Percentiles rank a stretch among this genome's conserved stretches.
These are phyloP conservation scores for Columba janthina DNA, from an alignment of 2,113 vertebrate species.

Conservation along the genomic window DNA sequence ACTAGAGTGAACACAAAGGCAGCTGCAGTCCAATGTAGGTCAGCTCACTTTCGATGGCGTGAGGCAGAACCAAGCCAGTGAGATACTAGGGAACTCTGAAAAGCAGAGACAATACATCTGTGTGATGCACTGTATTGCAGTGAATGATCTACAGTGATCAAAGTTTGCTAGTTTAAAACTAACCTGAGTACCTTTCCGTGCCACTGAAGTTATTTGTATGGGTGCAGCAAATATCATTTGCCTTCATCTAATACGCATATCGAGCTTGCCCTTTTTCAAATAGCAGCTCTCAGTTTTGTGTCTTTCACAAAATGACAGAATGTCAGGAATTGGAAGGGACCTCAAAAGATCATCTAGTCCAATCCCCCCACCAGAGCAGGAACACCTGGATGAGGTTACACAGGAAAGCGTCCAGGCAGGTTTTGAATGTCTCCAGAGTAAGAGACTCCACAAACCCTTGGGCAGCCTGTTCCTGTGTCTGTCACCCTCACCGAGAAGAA, in stretches of 20 bases:
- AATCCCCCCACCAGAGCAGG: too few species aligned
- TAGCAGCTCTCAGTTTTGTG: not conserved
- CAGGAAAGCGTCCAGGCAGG: too few species aligned
- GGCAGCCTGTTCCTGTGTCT: too few species aligned
- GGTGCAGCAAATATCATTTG: not conserved
- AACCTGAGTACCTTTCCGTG: not conserved
- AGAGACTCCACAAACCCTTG: too few species aligned
- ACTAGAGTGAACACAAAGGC: not conserved
- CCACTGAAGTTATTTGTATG: not conserved
- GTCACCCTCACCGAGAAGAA: too few species aligned
- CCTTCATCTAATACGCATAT: not conserved
- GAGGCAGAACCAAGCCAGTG: not conserved
- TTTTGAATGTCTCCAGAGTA: too few species aligned
- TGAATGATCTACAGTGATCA: not conserved
- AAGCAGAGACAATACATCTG: not conserved
- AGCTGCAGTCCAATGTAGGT: not conserved
- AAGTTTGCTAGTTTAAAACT: not conserved
- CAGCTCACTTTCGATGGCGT: not conserved
- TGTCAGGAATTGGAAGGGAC: too few species aligned
- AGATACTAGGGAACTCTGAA: not conserved
- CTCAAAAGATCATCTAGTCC: too few species aligned
- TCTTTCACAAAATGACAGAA: not conserved
- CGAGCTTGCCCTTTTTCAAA: not conserved
- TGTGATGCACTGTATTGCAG: not conserved
- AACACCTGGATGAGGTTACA: too few species aligned